Percentiles rank a stretch among this genome's conserved stretches.
Conservation (phyloP, 2,888 invertebrate species). For the Dusona sp. region DNA sequence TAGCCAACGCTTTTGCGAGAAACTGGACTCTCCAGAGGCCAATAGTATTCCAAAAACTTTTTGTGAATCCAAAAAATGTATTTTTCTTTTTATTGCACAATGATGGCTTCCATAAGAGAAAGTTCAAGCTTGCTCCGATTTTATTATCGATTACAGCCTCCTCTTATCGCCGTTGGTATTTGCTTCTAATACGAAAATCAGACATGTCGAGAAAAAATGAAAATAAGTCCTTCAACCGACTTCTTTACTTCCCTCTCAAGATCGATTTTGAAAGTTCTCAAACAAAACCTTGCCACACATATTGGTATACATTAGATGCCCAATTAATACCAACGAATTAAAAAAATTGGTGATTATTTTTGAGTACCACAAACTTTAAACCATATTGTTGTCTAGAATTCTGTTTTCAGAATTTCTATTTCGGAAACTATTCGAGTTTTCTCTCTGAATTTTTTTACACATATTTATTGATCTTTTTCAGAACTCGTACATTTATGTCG, state of each 20-base stretch:
- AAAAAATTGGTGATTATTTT: no score
- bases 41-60: slow-evolving; percentile 48
- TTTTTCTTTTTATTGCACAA: background rate
- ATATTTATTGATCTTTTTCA: no score
- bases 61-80: background rate
- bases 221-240: background rate
- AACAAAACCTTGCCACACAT: no score
- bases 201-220: background rate
- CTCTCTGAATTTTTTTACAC: no score
- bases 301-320: no score
- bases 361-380: no score
- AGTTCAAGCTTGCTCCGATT: slow-evolving; percentile 3
- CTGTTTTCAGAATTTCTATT: no score
- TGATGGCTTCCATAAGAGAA: background rate
- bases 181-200: background rate
- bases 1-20: slow-evolving; percentile 38
- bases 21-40: slow-evolving; percentile 60
- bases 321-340: no score
- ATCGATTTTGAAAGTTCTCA: background rate
- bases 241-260: no score
- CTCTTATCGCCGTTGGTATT: background rate
- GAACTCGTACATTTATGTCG: no score
- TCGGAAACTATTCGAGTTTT: no score
- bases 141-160: slow-evolving; percentile 11
- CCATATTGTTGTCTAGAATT: no score